A percentile compares a stretch with the other conserved stretches of the same genome.
Evolutionary conservation across 2,797 vertebrate genomes (phyloP).

Genomic region (Lepus oiostolus): DNA sequence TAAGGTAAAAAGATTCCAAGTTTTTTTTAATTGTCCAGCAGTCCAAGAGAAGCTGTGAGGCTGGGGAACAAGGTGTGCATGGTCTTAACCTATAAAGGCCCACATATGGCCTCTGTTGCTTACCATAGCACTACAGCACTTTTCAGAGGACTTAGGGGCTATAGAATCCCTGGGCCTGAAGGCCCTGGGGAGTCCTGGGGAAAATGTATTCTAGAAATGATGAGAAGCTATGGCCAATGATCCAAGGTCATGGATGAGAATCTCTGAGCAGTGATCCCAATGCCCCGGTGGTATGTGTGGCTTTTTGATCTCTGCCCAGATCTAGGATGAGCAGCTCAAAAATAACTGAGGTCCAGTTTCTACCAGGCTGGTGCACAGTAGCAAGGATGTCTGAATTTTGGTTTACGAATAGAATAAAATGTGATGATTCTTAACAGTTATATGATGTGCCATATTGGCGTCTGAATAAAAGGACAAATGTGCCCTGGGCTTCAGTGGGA

Average conservation of each 20-base stretch:
- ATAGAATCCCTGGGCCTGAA: not conserved
- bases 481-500: not conserved
- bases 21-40: slow-evolving; percentile 6
- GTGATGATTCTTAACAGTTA: not conserved
- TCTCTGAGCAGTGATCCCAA: too few relatives aligned
- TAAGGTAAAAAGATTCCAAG: slow-evolving; percentile 2
- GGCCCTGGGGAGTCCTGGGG: not conserved
- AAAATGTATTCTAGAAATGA: not conserved
- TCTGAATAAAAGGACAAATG: not conserved
- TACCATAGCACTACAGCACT: not conserved
- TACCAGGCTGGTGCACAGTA: not conserved
- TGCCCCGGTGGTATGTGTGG: not conserved
- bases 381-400: not conserved
- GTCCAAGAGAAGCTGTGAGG: not conserved
- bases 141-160: not conserved
- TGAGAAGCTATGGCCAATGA: not conserved
- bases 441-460: not conserved
- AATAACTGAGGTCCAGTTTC: not conserved
- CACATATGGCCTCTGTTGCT: not conserved
- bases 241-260: not conserved
- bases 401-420: slow-evolving; percentile 20
- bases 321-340: not conserved
- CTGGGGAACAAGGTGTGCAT: not conserved
- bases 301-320: not conserved
- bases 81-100: not conserved